These are phyloP conservation scores for Sinosuthora webbiana DNA, from an alignment of 2,113 vertebrate genomes.

Conservation along the genomic window DNA sequence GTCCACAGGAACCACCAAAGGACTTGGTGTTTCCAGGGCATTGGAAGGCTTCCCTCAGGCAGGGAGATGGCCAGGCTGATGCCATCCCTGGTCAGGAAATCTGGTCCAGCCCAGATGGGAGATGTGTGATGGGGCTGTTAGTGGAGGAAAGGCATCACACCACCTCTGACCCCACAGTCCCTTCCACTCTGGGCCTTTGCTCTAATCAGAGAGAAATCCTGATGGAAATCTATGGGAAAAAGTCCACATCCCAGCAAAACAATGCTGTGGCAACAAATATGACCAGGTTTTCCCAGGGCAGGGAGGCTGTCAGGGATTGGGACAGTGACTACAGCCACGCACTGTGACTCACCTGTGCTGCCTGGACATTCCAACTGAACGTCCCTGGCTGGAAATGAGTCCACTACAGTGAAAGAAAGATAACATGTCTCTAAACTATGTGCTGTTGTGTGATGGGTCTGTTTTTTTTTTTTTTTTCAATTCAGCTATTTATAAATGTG, in stretches of 20 bases:
- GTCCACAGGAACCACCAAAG: slow-evolving; percentile 3
- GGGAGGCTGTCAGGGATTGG: neutral
- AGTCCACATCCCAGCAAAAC: neutral
- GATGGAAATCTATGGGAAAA: neutral
- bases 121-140: rapidly evolving
- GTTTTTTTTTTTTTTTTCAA: neutral
- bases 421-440: neutral
- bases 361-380: rapidly evolving
- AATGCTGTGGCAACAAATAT: neutral
- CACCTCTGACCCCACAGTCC: rapidly evolving
- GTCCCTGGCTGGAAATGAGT: neutral
- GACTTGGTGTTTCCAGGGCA: rapidly evolving
- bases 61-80: neutral
- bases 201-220: neutral
- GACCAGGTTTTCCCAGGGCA: neutral
- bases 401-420: neutral
- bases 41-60: neutral
- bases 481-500: slow-evolving; percentile 56
- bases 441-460: neutral
- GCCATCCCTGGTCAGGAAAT: neutral
- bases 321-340: rapidly evolving
- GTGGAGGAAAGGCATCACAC: neutral
- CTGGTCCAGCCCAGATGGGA: neutral
- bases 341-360: rapidly evolving
- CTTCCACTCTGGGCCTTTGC: neutral